A percentile compares a stretch with the other conserved stretches of the same genome.
phyloP scores from a whole-genome alignment of 1,140 invertebrate genomes.

The Antheraea mylitta region DNA sequence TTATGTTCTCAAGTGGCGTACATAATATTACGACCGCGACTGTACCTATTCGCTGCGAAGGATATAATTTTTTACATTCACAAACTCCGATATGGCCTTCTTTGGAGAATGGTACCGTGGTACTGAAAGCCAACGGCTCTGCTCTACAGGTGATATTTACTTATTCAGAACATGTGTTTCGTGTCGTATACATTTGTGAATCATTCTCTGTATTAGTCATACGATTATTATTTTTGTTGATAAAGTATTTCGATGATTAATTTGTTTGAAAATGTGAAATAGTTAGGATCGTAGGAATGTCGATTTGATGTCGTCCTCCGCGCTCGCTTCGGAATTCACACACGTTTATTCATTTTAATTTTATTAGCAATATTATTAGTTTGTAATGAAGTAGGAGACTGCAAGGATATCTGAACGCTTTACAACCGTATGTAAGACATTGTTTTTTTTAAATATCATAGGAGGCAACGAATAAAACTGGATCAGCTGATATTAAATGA shows the following conservation, averaged over 20 bases:
- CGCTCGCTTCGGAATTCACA: no score
- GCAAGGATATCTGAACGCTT: no score
- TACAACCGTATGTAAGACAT: no score
- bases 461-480: no score
- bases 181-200: background rate
- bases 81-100: conserved; percentile 17
- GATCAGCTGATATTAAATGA: no score
- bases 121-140: background rate
- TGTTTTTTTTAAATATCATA: no score
- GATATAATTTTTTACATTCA: conserved; percentile 36
- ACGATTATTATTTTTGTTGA: background rate
- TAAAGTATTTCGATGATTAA: background rate
- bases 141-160: conserved; percentile 8
- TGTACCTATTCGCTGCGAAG: conserved; percentile 22
- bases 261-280: no score
- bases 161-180: background rate
- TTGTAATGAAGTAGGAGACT: no score
- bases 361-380: no score
- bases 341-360: no score
- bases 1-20: background rate
- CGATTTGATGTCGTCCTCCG: no score
- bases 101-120: conserved; percentile 10
- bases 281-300: no score
- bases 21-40: background rate
- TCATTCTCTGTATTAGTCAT: conserved; percentile 1